Evolutionary conservation across 2,113 vertebrate species (phyloP).

Genomic region (Empidonax traillii): DNA sequence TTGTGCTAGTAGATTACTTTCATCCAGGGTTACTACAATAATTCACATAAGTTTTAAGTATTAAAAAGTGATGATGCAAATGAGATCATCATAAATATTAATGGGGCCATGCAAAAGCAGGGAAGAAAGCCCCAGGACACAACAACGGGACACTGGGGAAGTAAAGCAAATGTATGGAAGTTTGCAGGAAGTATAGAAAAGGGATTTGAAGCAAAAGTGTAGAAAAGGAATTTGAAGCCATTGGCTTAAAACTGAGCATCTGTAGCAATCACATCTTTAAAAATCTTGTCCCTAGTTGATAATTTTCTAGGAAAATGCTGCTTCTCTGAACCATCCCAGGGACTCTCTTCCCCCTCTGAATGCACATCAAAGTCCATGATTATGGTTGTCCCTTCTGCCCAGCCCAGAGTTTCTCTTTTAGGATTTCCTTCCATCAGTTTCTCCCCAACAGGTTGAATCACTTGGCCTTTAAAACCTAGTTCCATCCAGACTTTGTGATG

Average conservation of each 20-base stretch:
- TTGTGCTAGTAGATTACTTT: background rate
- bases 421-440: background rate
- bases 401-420: background rate
- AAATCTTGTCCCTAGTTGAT: fast-evolving
- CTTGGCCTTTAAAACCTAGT: background rate
- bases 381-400: background rate
- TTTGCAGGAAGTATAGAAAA: background rate
- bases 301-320: background rate
- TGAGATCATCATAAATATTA: background rate
- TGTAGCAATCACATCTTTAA: background rate
- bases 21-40: background rate
- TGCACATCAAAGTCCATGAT: background rate
- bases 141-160: background rate
- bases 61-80: background rate
- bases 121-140: background rate
- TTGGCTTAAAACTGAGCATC: background rate
- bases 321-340: background rate
- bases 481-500: background rate
- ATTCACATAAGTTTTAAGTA: background rate
- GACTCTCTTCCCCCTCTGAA: background rate
- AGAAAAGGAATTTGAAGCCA: background rate
- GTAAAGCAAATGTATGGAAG: background rate
- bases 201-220: background rate
- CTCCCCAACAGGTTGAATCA: background rate
- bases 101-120: background rate